phyloP scores from a whole-genome alignment of 2,888 invertebrate species.

The Coenonympha glycerion region DNA sequence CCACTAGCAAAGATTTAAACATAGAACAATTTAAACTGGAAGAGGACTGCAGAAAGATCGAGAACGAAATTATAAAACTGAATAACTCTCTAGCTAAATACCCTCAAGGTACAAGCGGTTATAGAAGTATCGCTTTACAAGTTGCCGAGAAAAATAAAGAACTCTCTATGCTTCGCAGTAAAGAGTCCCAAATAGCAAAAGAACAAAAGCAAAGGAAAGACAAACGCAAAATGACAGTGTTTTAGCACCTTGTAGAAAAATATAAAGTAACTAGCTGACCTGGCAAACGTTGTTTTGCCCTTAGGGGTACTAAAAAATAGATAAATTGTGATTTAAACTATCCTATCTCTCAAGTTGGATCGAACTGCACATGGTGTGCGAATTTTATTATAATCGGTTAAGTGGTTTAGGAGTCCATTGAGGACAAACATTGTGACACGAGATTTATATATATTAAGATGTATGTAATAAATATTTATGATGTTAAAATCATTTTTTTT shows the following conservation, averaged over 20 bases:
- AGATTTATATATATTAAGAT: no score
- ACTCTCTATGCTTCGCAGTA: conserved; percentile 74
- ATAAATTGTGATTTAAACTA: no score
- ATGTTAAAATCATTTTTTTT: not conserved
- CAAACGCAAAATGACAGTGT: conserved; percentile 84
- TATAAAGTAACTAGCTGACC: no score
- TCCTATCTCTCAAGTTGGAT: no score
- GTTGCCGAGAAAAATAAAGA: conserved; percentile 78
- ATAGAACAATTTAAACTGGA: conserved; percentile 83
- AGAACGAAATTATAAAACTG: conserved; percentile 80
- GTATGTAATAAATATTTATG: conserved; percentile 5
- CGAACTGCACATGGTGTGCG: no score
- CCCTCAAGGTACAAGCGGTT: conserved; percentile 74
- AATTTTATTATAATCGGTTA: no score
- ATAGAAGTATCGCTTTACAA: conserved; percentile 78
- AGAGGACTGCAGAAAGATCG: conserved; percentile 81
- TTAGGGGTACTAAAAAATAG: no score
- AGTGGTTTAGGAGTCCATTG: no score
- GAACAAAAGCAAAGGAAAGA: conserved; percentile 84
- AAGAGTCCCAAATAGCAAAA: conserved; percentile 78
- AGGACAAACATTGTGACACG: no score
- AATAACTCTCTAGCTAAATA: conserved; percentile 80
- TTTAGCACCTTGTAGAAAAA: conserved; percentile 60
- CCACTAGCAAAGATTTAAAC: conserved; percentile 80
- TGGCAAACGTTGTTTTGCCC: no score